Percentiles rank a stretch among this genome's conserved stretches.
phyloP scores from a whole-genome alignment of 2,113 vertebrate species.

The Daboia siamensis region DNA sequence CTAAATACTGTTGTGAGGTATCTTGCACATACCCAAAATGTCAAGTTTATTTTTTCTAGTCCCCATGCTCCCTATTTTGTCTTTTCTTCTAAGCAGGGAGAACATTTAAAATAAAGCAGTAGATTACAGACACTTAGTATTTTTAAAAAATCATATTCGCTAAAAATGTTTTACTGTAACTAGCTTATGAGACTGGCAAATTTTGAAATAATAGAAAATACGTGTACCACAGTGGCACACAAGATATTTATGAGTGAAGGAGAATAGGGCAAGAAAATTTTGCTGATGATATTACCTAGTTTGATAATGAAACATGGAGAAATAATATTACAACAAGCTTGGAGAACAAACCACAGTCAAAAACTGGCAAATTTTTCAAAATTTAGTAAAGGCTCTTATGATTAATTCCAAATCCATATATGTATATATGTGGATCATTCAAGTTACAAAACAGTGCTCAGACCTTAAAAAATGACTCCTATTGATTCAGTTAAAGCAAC shows the following conservation, averaged over 20 bases:
- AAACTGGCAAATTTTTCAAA: not conserved
- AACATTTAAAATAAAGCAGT: not conserved
- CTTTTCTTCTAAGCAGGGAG: not conserved
- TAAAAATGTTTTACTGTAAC: not conserved
- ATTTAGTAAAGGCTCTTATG: not conserved
- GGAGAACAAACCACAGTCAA: too few species aligned
- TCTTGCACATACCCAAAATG: not conserved
- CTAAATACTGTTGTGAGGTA: not conserved
- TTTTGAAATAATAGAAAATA: not conserved
- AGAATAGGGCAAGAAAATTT: too few species aligned
- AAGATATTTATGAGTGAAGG: too few species aligned
- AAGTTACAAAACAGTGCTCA: not conserved
- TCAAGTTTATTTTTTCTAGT: not conserved
- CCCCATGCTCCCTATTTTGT: not conserved
- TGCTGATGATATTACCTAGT: too few species aligned
- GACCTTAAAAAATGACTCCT: too few species aligned
- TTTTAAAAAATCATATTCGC: not conserved
- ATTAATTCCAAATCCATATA: not conserved
- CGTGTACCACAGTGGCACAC: too few species aligned
- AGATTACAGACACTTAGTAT: not conserved
- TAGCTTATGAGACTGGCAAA: not conserved
- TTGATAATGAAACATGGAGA: too few species aligned
- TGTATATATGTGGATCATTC: not conserved
- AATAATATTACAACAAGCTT: too few species aligned
- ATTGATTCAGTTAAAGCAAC: not conserved